Evolutionary conservation across 2,888 invertebrate genomes (phyloP), one percentile per base, ranked within the genome.

Genomic region (Lepidocyrtoides sp.): DNA sequence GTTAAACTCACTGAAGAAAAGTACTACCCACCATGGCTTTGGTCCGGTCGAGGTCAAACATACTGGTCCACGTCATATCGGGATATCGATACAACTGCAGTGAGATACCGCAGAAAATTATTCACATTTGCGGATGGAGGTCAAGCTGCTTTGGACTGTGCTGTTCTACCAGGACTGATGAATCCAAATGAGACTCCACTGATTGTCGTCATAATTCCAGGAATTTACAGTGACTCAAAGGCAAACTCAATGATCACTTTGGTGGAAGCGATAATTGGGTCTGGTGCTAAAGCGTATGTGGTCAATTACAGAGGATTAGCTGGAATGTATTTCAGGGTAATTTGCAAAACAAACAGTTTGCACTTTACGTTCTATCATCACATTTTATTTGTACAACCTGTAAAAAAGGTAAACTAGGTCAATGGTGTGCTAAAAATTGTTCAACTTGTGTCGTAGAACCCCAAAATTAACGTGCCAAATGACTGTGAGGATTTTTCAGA

Each of bases 381-480:
- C n/a, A n/a, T n/a, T n/a, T n/a, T n/a, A n/a, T n/a, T n/a, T n/a
- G n/a, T n/a, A n/a, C n/a, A n/a, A n/a, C n/a, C n/a, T n/a, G n/a
- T n/a, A n/a, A 14, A 51, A 51, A 51, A 57, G 5, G 5, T 20
- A 57, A 57, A 57, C 17, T 66, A 7, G 66, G 66, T 66, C 26
- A 32, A n/a, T 32, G 14, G 29, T 29, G 26, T 66, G 66, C 57
- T 57, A 5, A 57, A 2, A n/a, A 69, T 10, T 29, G 8, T n/a
- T 36, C 63, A 26, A n/a, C 32, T 44, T 60, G 23, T 14, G 20
- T 26, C 41, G 4, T 51, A 88, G 89, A 89, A 89, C 63, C 54
- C 89, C 17, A 89, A 89, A 63, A 23, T 89, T 14, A 89, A 89
- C 29, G 89, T 89, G 89, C 89, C 89, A 89, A 89, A 89, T 57